Conservation (phyloP, 2,113 vertebrate genomes). For the Scomber scombrus region DNA sequence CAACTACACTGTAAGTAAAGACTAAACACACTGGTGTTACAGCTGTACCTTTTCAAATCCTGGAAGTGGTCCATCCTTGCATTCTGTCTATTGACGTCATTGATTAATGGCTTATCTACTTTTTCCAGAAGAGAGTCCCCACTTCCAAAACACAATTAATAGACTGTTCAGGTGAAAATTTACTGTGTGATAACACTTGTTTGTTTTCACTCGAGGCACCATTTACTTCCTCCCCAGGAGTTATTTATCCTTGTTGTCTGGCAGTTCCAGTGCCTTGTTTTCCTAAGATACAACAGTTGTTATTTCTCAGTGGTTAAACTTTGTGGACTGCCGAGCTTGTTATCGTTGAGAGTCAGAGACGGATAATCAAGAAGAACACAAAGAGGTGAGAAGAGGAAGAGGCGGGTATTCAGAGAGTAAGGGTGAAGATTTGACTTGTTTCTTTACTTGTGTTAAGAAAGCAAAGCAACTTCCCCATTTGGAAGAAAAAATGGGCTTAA, state of each 20-base stretch:
- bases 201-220: conserved; percentile 33
- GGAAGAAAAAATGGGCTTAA: not conserved
- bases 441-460: conserved; percentile 12
- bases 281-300: conserved; percentile 27
- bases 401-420: conserved; percentile 20
- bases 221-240: conserved; percentile 49
- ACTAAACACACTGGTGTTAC: not conserved
- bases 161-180: conserved; percentile 37
- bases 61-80: not conserved
- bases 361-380: conserved; percentile 60
- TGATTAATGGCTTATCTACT: conserved; percentile 14
- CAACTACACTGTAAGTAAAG: conserved; percentile 94
- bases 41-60: not conserved
- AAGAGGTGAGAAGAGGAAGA: conserved; percentile 32
- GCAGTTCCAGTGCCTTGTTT: conserved; percentile 47
- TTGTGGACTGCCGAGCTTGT: conserved; percentile 64
- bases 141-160: conserved; percentile 38
- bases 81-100: not conserved
- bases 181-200: conserved; percentile 48
- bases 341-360: conserved; percentile 60
- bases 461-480: not conserved
- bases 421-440: conserved; percentile 44
- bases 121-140: not conserved
- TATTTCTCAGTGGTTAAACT: conserved; percentile 55
- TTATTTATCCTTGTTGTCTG: conserved; percentile 58